Percentiles rank a stretch among this genome's conserved stretches.
These are phyloP conservation scores for Isichthys henryi DNA, from an alignment of 2,113 vertebrate genomes.

Conservation along the genomic window DNA sequence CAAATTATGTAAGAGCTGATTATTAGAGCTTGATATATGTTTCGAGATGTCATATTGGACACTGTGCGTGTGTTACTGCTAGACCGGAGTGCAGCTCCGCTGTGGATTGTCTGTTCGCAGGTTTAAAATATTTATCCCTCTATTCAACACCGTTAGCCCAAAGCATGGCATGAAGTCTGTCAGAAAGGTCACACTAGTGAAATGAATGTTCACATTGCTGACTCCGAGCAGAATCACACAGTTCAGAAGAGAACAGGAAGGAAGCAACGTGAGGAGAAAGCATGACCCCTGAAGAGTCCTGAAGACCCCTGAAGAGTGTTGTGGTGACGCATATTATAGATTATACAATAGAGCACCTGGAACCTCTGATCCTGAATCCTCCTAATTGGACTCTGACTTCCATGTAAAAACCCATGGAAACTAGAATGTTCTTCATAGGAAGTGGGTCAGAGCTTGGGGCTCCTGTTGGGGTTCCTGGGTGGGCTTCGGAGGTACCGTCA, in stretches of 20 bases:
- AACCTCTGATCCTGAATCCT: not conserved
- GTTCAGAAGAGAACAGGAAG: not conserved
- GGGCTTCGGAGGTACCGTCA: not conserved
- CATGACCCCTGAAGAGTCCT: not conserved
- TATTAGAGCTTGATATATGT: not conserved
- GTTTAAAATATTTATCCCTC: not conserved
- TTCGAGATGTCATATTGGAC: not conserved
- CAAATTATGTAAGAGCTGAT: not conserved
- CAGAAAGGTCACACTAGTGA: not conserved
- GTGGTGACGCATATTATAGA: not conserved
- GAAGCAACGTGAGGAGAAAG: not conserved
- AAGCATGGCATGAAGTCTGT: not conserved
- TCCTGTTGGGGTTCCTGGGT: not conserved
- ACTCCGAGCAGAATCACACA: not conserved
- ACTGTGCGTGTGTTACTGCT: not conserved
- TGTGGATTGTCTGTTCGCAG: not conserved
- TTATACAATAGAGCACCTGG: not conserved
- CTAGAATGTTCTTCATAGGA: not conserved
- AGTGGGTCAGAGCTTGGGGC: not conserved
- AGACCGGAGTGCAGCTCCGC: not conserved
- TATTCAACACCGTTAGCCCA: not conserved
- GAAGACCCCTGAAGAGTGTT: not conserved
- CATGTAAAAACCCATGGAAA: not conserved
- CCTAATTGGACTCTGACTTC: not conserved
- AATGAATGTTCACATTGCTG: not conserved